Percentiles rank a stretch among this genome's conserved stretches.
Evolutionary conservation across 2,888 invertebrate genomes (phyloP).

Genomic region (Hydrotaea cyrtoneurina): DNA sequence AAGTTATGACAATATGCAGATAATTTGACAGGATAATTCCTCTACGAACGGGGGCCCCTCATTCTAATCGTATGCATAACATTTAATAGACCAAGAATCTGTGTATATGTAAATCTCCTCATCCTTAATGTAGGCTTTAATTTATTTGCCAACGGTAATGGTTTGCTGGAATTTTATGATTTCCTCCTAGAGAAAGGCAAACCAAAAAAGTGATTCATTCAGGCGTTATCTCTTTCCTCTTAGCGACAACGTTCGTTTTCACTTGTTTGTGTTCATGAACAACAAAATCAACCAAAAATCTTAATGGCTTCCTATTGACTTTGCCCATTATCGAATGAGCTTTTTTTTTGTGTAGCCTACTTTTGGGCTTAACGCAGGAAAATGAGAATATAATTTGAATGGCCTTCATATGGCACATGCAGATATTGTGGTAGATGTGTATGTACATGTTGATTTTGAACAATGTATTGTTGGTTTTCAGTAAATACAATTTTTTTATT

Average conservation of each 20-base stretch:
- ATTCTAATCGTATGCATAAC: background rate
- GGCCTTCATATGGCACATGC: constrained; percentile 52
- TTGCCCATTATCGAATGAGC: constrained; percentile 29
- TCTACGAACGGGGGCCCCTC: background rate
- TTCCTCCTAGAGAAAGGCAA: background rate
- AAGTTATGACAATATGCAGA: background rate
- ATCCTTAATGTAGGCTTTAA: constrained; percentile 41
- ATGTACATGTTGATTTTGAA: background rate
- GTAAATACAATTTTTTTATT: constrained; percentile 35
- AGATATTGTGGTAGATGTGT: constrained; percentile 42
- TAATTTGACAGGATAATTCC: background rate
- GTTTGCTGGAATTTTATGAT: background rate
- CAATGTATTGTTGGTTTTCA: constrained; percentile 6
- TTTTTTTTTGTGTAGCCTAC: constrained; percentile 43
- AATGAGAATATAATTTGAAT: constrained; percentile 52
- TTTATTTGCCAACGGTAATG: constrained; percentile 34
- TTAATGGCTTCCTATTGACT: constrained; percentile 54
- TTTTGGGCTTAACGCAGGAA: constrained; percentile 35
- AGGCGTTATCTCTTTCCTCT: background rate
- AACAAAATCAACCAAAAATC: constrained; percentile 16
- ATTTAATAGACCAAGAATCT: background rate
- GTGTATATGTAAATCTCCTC: background rate
- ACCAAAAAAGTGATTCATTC: background rate
- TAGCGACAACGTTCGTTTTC: background rate
- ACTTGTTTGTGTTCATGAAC: too few relatives aligned